These are phyloP conservation scores for Parascotia fuliginaria DNA, from an alignment of 2,888 invertebrate genomes.

Conservation along the genomic window DNA sequence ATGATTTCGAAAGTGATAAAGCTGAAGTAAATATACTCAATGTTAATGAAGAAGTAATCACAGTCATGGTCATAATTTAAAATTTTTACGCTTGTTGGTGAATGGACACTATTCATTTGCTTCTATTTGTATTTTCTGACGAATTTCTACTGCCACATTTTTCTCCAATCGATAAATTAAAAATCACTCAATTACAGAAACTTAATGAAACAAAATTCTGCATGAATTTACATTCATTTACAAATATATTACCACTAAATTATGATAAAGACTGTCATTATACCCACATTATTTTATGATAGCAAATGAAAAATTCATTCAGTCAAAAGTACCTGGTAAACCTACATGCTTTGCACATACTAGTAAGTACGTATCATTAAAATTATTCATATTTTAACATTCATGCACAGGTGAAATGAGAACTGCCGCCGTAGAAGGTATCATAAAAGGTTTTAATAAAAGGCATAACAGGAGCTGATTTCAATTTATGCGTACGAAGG, in stretches of 20 bases:
- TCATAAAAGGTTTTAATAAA: conserved; percentile 67
- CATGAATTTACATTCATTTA: no score
- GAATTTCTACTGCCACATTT: no score
- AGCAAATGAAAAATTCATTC: conserved; percentile 32
- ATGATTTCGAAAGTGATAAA: neutral
- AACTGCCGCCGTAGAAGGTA: conserved; percentile 51
- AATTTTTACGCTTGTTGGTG: no score
- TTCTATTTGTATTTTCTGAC: no score
- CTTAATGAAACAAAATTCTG: no score
- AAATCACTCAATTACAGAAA: no score
- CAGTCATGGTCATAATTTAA: no score
- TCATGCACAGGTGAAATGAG: conserved; percentile 52
- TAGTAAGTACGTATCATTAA: conserved; percentile 40
- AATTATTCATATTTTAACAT: conserved; percentile 58
- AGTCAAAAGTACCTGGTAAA: conserved; percentile 25
- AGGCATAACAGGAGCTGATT: conserved; percentile 59
- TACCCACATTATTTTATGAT: conserved; percentile 27
- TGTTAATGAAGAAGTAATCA: conserved; percentile 6
- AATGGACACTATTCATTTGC: no score
- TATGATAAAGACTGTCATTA: conserved; percentile 26
- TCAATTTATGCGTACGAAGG: conserved; percentile 56
- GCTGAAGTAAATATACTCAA: conserved; percentile 3
- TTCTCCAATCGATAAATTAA: no score
- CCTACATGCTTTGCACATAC: conserved; percentile 27
- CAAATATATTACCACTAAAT: conserved; percentile 23